phyloP scores from a whole-genome alignment of 2,888 invertebrate species.

The Ochropleura plecta region DNA sequence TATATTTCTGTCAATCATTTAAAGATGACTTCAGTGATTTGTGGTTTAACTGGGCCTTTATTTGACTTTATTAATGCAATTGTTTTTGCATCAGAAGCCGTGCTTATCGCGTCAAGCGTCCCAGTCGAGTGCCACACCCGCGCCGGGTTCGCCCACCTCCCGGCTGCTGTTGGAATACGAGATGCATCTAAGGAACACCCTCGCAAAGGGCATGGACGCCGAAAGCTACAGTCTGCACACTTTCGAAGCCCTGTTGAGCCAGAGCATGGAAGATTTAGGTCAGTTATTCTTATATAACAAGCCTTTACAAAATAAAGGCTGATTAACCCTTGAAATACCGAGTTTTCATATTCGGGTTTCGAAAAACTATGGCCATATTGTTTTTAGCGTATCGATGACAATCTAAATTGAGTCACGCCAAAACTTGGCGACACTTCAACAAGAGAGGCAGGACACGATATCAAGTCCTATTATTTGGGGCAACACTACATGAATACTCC shows the following conservation, averaged over 20 bases:
- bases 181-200: slow-evolving; percentile 97
- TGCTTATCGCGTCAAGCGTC: slow-evolving; percentile 88
- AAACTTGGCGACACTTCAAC: no score
- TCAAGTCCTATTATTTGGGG: no score
- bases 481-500: no score
- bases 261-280: slow-evolving; percentile 99
- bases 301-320: neutral
- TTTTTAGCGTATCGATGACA: no score
- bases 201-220: slow-evolving; percentile 98
- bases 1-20: neutral
- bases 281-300: neutral
- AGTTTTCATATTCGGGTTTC: neutral
- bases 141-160: slow-evolving; percentile 96
- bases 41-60: neutral
- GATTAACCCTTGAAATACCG: neutral
- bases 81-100: slow-evolving; percentile 78
- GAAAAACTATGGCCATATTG: neutral
- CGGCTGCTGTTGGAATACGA: slow-evolving; percentile 97
- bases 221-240: slow-evolving; percentile 98
- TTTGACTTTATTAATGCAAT: slow-evolving; percentile 1
- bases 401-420: no score
- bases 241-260: slow-evolving; percentile 97
- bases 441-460: no score
- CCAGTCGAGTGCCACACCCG: slow-evolving; percentile 93
- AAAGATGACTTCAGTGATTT: neutral